These are phyloP conservation scores for Gouania willdenowi DNA, from an alignment of 2,797 vertebrate genomes.

Conservation along the genomic window DNA sequence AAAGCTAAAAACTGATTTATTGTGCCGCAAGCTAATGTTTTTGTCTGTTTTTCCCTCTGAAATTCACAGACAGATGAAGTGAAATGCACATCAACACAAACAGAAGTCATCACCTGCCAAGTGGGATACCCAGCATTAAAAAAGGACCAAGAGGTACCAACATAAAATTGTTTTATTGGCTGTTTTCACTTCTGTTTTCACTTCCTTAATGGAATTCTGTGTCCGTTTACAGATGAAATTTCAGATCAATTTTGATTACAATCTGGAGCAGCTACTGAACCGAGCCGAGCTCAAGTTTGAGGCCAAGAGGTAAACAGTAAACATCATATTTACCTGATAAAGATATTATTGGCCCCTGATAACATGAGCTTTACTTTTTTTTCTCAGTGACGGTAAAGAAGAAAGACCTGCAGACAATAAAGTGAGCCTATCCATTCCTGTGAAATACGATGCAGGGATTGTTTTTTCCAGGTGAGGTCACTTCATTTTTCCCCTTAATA, in stretches of 20 bases:
- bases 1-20: too few relatives aligned
- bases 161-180: too few relatives aligned
- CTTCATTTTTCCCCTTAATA: not conserved
- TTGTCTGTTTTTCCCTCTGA: not conserved
- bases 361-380: conserved; percentile 3
- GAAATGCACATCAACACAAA: conserved; percentile 74
- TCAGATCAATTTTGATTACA: conserved; percentile 85
- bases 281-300: conserved; percentile 72
- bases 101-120: conserved; percentile 75
- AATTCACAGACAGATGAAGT: conserved; percentile 81
- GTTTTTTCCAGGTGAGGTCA: conserved; percentile 79
- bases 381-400: conserved; percentile 81
- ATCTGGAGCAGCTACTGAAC: conserved; percentile 77
- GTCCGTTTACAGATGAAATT: conserved; percentile 77
- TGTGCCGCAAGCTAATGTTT: not conserved
- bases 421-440: conserved; percentile 68
- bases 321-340: not conserved
- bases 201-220: too few relatives aligned
- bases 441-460: conserved; percentile 83
- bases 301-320: conserved; percentile 75
- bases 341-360: not conserved
- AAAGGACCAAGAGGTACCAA: conserved; percentile 72
- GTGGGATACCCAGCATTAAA: conserved; percentile 84
- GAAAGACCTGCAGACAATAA: conserved; percentile 75
- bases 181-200: too few relatives aligned